Conservation (phyloP, 2,797 vertebrate species). For the Loriculus beryllinus region DNA sequence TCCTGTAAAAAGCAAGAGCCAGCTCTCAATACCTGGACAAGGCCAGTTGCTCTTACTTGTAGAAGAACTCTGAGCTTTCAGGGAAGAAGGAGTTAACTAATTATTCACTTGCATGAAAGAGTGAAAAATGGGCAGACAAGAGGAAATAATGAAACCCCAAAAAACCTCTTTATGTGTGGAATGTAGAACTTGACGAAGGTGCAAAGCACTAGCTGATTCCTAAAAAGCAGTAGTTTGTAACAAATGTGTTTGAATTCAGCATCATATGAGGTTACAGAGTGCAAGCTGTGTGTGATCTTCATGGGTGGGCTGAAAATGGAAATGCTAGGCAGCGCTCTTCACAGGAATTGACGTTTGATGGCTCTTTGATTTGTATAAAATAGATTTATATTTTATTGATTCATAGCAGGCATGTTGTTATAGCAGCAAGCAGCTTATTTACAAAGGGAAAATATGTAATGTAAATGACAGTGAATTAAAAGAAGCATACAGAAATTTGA, state of each 20-base stretch:
- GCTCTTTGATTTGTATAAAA: constrained; percentile 12
- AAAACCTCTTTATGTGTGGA: neutral
- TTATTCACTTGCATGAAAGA: neutral
- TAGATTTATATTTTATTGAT: constrained; percentile 33
- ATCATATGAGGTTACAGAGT: neutral
- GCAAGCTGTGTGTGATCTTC: neutral
- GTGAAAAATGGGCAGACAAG: neutral
- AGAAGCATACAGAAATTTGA: neutral
- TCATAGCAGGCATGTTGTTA: neutral
- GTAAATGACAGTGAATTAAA: constrained; percentile 16
- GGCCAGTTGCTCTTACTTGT: neutral
- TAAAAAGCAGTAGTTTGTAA: neutral
- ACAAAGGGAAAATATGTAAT: neutral
- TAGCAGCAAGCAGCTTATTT: constrained; percentile 15
- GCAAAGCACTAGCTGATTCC: neutral
- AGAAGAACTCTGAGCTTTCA: neutral
- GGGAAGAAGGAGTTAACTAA: neutral
- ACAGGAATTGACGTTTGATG: neutral
- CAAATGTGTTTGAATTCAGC: neutral
- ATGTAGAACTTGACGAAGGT: neutral
- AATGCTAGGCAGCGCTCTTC: neutral
- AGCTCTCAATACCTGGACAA: neutral
- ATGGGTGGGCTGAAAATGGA: neutral
- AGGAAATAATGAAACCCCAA: neutral
- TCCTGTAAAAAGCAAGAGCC: neutral